Percentiles rank a stretch among this genome's conserved stretches.
Conservation (phyloP, 2,888 invertebrate genomes). For the Lypha dubia region DNA sequence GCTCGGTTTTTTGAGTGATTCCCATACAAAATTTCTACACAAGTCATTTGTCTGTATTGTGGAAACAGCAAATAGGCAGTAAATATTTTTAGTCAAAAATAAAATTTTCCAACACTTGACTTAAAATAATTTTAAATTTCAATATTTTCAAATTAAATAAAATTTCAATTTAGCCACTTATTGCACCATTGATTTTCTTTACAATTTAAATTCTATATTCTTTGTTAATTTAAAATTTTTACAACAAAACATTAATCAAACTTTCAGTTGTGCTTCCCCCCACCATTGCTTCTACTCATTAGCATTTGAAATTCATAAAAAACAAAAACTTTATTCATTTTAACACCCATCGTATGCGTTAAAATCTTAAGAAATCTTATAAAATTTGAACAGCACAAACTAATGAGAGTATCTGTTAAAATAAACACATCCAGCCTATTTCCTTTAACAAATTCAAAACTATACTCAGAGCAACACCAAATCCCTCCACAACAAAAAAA, state of each 20-base stretch:
- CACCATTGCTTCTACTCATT: slow-evolving; percentile 40
- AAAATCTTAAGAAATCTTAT: slow-evolving; percentile 12
- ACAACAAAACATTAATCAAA: slow-evolving; percentile 77
- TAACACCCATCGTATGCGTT: slow-evolving; percentile 69
- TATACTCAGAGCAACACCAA: slow-evolving; percentile 11
- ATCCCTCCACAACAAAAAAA: too few relatives aligned
- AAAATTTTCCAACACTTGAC: background rate
- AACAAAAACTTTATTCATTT: slow-evolving; percentile 78
- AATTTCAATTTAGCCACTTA: background rate
- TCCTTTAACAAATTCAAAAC: slow-evolving; percentile 27
- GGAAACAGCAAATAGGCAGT: too few relatives aligned
- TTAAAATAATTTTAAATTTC: background rate
- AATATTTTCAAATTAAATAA: background rate
- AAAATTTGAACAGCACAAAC: slow-evolving; percentile 21
- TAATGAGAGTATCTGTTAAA: background rate
- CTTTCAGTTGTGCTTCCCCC: background rate
- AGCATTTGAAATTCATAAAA: slow-evolving; percentile 78
- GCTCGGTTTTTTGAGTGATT: too few relatives aligned
- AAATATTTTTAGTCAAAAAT: too few relatives aligned
- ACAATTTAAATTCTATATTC: background rate
- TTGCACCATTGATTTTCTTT: background rate
- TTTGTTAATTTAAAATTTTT: background rate
- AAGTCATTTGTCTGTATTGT: too few relatives aligned
- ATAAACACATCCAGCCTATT: slow-evolving; percentile 41
- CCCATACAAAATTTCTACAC: too few relatives aligned